phyloP scores from a whole-genome alignment of 2,888 invertebrate genomes.

The Trachelus troglodyta region DNA sequence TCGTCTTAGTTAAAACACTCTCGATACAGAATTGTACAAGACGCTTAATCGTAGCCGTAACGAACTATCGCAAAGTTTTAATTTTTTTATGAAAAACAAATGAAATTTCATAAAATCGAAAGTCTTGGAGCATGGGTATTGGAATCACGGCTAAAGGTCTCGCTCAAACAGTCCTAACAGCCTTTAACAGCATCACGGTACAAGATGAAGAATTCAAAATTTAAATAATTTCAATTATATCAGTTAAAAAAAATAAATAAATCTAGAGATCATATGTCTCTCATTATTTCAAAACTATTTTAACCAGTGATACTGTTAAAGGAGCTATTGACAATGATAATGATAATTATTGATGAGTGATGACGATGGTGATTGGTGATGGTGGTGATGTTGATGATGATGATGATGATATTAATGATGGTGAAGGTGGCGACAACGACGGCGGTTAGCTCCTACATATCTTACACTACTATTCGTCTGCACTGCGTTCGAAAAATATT shows the following conservation, averaged over 20 bases:
- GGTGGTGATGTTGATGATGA: too few species aligned
- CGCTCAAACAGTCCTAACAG: neutral
- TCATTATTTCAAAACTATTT: neutral
- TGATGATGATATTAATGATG: neutral
- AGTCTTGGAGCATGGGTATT: conserved; percentile 16
- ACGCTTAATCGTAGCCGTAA: conserved; percentile 50
- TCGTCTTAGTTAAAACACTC: conserved; percentile 56
- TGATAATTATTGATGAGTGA: neutral
- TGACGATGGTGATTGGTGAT: neutral
- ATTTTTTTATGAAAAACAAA: neutral
- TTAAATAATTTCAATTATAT: neutral
- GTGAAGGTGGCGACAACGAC: neutral
- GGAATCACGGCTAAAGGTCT: neutral
- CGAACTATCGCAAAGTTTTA: conserved; percentile 48
- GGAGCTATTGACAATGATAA: neutral
- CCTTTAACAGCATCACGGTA: neutral
- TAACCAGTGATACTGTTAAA: neutral
- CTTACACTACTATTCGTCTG: conserved; percentile 31
- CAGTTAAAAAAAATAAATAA: neutral
- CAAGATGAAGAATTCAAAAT: neutral
- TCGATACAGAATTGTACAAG: conserved; percentile 61
- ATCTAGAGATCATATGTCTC: neutral
- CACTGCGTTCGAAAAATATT: conserved; percentile 48
- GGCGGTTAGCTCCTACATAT: conserved; percentile 18
- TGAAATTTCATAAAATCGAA: conserved; percentile 45